These are phyloP conservation scores for Zeugodacus cucurbitae DNA, from an alignment of 1,140 invertebrate species.

Conservation along the genomic window DNA sequence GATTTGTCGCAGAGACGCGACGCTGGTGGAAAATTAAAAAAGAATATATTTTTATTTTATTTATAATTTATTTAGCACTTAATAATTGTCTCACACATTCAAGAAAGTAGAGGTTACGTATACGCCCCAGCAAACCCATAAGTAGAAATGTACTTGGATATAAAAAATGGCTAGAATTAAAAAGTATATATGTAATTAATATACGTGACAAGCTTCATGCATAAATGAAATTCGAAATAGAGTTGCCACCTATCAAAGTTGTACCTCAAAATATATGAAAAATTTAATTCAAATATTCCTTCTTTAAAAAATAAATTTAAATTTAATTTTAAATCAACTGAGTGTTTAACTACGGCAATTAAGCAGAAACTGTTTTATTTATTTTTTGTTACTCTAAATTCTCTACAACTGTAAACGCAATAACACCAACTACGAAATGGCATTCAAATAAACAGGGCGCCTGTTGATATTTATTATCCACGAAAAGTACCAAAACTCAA, in stretches of 20 bases:
- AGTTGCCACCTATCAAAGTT: no score
- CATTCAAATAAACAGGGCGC: not conserved
- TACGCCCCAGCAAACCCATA: not conserved
- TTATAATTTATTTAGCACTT: not conserved
- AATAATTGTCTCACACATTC: no score
- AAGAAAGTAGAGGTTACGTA: not conserved
- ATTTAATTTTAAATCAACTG: no score
- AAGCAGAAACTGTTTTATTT: not conserved
- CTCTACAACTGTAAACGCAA: not conserved
- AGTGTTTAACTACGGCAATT: not conserved
- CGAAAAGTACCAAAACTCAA: not conserved
- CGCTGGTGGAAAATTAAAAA: not conserved
- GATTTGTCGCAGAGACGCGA: not conserved
- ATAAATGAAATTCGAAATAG: no score
- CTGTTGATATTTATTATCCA: not conserved
- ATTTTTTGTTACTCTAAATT: not conserved
- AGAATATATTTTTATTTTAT: not conserved
- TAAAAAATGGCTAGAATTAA: no score
- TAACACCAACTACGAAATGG: not conserved
- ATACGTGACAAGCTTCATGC: no score
- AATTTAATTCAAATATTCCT: no score
- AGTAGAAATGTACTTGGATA: no score
- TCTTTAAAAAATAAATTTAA: no score
- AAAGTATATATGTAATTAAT: no score
- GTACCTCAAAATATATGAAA: no score